Evolutionary conservation across 2,113 vertebrate species (phyloP).

Genomic region (Macrotus californicus): DNA sequence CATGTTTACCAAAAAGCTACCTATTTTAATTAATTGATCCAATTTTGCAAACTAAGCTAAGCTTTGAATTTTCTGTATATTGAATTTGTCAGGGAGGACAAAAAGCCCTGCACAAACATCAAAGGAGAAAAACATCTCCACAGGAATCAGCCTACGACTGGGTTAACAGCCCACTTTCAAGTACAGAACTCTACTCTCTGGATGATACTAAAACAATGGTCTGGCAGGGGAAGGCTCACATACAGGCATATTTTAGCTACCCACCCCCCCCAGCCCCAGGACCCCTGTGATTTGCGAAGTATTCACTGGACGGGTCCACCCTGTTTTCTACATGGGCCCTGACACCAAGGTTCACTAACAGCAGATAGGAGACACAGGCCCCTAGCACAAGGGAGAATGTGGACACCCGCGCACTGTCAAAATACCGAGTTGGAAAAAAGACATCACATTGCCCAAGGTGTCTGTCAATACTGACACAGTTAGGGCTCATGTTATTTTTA

Average conservation of each 20-base stretch:
- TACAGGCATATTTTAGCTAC: neutral
- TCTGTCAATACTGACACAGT: neutral
- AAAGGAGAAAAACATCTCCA: neutral
- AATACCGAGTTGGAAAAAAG: neutral
- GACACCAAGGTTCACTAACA: neutral
- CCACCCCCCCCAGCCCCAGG: neutral
- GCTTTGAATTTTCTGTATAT: neutral
- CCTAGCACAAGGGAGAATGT: neutral
- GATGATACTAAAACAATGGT: neutral
- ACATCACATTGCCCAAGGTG: neutral
- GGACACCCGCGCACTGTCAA: neutral
- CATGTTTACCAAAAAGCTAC: neutral
- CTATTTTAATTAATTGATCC: neutral
- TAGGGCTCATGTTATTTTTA: neutral
- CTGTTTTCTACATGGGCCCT: neutral
- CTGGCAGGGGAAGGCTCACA: neutral
- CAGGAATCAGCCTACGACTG: neutral
- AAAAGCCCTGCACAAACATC: neutral
- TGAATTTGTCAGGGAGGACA: neutral
- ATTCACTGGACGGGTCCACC: neutral
- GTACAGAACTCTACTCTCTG: neutral
- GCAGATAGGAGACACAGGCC: neutral
- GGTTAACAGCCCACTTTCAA: neutral
- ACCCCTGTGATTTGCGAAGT: neutral
- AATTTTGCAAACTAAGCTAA: neutral